phyloP scores from a whole-genome alignment of 1,140 invertebrate species.

The Eriosoma lanigerum region DNA sequence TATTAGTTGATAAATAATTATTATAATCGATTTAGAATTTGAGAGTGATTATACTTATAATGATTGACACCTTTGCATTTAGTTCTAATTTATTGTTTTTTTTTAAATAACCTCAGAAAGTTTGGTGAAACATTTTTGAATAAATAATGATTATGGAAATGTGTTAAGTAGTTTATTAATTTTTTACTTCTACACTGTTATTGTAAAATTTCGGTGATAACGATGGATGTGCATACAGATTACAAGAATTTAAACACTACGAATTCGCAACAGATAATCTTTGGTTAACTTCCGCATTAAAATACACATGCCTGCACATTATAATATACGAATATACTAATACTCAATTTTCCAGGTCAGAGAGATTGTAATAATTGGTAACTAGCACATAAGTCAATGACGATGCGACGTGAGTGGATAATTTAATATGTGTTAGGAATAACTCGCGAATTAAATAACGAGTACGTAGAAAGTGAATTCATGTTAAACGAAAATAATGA shows the following conservation, averaged over 20 bases:
- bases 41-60: no score
- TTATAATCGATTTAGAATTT: no score
- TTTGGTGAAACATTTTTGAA: no score
- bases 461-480: no score
- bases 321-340: neutral
- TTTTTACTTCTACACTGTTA: no score
- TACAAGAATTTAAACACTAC: neutral
- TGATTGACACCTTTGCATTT: no score
- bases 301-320: neutral
- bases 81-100: no score
- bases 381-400: neutral
- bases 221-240: neutral
- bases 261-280: conserved; percentile 15
- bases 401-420: neutral
- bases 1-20: no score
- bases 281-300: neutral
- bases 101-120: no score
- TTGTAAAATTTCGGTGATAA: neutral
- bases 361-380: neutral
- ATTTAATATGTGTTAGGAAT: conserved; percentile 2
- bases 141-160: no score
- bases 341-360: conserved; percentile 2
- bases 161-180: no score
- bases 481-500: no score
- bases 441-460: neutral